Evolutionary conservation across 1,140 invertebrate species (phyloP).

Genomic region (Linepithema humile): DNA sequence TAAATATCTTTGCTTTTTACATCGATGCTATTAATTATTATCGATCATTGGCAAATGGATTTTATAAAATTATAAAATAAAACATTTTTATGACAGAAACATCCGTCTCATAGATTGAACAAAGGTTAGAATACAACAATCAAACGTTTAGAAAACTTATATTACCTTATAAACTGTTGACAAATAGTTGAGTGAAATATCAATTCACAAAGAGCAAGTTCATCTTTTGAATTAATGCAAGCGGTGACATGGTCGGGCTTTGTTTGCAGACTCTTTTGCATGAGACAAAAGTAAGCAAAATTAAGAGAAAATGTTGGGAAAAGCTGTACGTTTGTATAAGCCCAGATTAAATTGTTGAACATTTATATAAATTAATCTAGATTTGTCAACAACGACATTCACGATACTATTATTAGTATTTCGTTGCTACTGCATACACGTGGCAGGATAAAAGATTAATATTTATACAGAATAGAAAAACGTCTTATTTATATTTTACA

Average conservation of each 20-base stretch:
- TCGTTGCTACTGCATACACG: not conserved
- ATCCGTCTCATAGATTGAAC: not conserved
- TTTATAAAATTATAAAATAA: not conserved
- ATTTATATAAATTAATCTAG: conserved; percentile 42
- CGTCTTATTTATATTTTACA: conserved; percentile 1
- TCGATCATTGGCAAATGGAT: not conserved
- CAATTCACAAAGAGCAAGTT: not conserved
- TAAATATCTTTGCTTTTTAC: not conserved
- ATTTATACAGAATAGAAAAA: conserved; percentile 6
- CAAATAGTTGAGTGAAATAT: not conserved
- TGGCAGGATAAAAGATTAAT: conserved; percentile 15
- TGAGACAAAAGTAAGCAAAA: conserved; percentile 24
- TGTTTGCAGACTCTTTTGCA: conserved; percentile 16
- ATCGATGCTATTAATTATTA: not conserved
- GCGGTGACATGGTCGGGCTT: not conserved
- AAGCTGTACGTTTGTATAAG: not conserved
- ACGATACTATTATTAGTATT: not conserved
- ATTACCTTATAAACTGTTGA: not conserved
- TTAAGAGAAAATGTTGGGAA: conserved; percentile 39
- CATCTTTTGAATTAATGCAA: conserved; percentile 15
- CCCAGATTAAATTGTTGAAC: conserved; percentile 32
- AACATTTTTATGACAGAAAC: not conserved
- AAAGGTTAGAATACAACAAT: not conserved
- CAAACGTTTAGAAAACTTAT: not conserved
- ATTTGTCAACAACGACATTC: conserved; percentile 4